Percentiles rank a stretch among this genome's conserved stretches.
phyloP scores from a whole-genome alignment of 2,113 vertebrate species.

The Cricetomys ansorgei region DNA sequence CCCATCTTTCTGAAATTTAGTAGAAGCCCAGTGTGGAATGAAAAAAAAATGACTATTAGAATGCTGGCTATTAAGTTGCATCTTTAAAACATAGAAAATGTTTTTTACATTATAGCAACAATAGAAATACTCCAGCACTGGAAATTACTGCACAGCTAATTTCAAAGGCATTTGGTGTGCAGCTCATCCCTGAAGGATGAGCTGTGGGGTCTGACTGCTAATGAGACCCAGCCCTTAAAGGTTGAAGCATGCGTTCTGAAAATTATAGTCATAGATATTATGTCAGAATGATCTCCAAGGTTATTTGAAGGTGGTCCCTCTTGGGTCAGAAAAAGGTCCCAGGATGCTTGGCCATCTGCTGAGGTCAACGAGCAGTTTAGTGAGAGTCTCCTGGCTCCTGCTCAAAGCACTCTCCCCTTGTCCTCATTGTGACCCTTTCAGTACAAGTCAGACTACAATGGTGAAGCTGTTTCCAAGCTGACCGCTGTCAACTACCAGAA shows the following conservation, averaged over 20 bases:
- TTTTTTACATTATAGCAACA: neutral
- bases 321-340: neutral
- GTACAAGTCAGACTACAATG: neutral
- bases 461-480: neutral
- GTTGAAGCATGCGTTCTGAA: neutral
- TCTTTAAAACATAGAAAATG: neutral
- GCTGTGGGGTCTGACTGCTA: fast-evolving
- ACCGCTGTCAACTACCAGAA: neutral
- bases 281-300: neutral
- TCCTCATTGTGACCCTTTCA: neutral
- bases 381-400: neutral
- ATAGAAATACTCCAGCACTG: neutral
- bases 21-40: neutral
- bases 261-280: neutral
- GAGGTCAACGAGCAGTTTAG: neutral
- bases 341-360: neutral
- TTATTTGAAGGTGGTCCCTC: neutral
- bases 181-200: neutral
- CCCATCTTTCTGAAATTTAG: neutral
- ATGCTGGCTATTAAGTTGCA: neutral
- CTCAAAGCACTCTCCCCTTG: neutral
- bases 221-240: too few relatives aligned
- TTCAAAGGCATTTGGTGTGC: neutral
- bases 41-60: neutral
- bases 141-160: neutral